Evolutionary conservation across 2,888 invertebrate genomes (phyloP), one percentile per base, ranked within the genome.

Genomic region (Napeogenes sylphis): DNA sequence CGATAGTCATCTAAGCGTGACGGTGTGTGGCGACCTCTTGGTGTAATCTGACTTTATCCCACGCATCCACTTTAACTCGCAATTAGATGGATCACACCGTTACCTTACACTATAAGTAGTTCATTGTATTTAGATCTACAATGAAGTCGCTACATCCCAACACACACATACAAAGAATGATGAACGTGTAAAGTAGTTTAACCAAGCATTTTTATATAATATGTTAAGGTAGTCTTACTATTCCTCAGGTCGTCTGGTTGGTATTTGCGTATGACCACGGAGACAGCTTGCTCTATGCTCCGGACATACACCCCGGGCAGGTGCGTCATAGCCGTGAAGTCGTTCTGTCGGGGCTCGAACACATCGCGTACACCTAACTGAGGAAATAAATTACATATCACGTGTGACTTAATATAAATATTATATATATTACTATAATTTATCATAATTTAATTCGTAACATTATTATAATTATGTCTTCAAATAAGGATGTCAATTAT

Each of bases 251-350:
- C 85, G 62, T 86, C 85, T n/a, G 84, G 92, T 72, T 92, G 91
- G 80, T 95, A 95, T 81, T 96, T 96, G 75, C 94, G 92, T 72
- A 96, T 95, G 75, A 94, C 94, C 14, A 97, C 95, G 59, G 95
- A 95, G 66, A 97, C 95, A 21, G 94, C 94, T 84, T 96, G 96
- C 82, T 96, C 96, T 72, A 96, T 94, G 81, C 96, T 96, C 62
- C 95, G 93, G 45, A 95, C 96, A 77, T 95, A 96, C 63, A 96
- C 93, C 47, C 94, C 93, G n/a, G 92, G 84, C 75, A 95, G 94
- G 30, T 91, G 90, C 42, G 96, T 96, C 96, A 96, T 95, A 63
- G 93, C 93, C 21, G 93, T 92, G 76, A 96, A 94, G 85, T 96
- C 95, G 3, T 94, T 94, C 67, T 94, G 93, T 64, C 94, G 91